These are phyloP conservation scores for Brachypodius melanocephalos DNA, from an alignment of 2,113 vertebrate genomes.

Conservation along the genomic window DNA sequence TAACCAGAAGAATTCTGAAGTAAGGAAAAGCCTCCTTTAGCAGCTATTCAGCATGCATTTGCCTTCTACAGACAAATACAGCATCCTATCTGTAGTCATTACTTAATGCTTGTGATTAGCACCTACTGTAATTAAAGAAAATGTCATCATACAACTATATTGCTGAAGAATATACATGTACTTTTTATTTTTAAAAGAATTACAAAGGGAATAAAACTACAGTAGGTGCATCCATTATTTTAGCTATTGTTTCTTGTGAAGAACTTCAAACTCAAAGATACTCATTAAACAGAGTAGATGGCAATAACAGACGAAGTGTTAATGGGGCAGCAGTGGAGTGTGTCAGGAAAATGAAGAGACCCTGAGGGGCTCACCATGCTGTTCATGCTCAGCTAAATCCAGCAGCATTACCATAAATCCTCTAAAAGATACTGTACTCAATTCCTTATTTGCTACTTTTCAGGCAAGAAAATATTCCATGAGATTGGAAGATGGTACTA, in stretches of 20 bases:
- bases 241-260: conserved; percentile 54
- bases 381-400: conserved; percentile 66
- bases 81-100: neutral
- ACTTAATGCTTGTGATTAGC: neutral
- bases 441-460: neutral
- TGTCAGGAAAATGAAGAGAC: conserved; percentile 78
- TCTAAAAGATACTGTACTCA: conserved; percentile 58
- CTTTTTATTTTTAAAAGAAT: neutral
- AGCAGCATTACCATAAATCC: conserved; percentile 64
- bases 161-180: neutral
- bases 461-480: neutral
- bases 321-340: conserved; percentile 79
- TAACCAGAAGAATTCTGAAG: neutral
- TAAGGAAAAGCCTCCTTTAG: neutral
- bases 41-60: neutral
- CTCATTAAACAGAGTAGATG: conserved; percentile 80
- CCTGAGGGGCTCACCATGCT: conserved; percentile 74
- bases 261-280: conserved; percentile 69
- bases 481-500: neutral
- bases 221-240: conserved; percentile 22
- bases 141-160: neutral
- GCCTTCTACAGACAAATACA: neutral
- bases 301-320: conserved; percentile 80
- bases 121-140: neutral
- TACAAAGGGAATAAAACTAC: neutral